Evolutionary conservation across 2,888 invertebrate species (phyloP).

Genomic region (Limnephilus lunatus): DNA sequence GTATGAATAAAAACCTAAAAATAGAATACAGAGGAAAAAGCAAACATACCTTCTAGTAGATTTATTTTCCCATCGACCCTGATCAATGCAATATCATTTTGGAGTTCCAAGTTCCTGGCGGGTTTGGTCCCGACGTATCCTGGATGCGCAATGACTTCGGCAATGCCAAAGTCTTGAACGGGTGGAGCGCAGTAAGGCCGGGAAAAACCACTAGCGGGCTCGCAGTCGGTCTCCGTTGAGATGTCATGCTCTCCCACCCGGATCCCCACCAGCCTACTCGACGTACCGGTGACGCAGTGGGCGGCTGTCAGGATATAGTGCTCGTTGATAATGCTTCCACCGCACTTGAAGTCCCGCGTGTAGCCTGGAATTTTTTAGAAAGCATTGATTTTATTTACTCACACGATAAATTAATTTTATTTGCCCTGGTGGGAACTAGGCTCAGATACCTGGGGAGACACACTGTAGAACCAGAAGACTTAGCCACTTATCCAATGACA

Average conservation of each 20-base stretch:
- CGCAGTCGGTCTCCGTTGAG: conserved; percentile 73
- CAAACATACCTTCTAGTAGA: not conserved
- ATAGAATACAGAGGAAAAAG: too few species aligned
- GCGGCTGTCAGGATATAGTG: conserved; percentile 79
- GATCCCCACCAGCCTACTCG: conserved; percentile 74
- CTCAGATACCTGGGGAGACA: too few species aligned
- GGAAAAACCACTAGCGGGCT: conserved; percentile 69
- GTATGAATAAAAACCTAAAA: too few species aligned
- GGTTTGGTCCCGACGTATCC: conserved; percentile 73
- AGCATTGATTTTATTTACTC: not conserved
- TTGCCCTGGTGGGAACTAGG: too few species aligned
- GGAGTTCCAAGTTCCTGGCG: conserved; percentile 69
- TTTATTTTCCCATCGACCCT: conserved; percentile 74
- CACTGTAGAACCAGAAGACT: too few species aligned
- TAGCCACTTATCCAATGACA: too few species aligned
- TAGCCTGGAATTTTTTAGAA: not conserved
- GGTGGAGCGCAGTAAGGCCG: conserved; percentile 71
- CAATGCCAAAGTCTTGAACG: conserved; percentile 74
- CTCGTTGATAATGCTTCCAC: conserved; percentile 77
- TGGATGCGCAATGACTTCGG: conserved; percentile 74
- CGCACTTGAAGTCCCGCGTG: conserved; percentile 71
- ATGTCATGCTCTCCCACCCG: conserved; percentile 82
- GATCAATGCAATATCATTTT: conserved; percentile 80
- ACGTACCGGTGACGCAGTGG: conserved; percentile 78
- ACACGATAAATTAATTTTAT: not conserved